Base-by-base conservation (phyloP, 2,888 invertebrate genomes). In the Corythucha ciliata region DNA sequence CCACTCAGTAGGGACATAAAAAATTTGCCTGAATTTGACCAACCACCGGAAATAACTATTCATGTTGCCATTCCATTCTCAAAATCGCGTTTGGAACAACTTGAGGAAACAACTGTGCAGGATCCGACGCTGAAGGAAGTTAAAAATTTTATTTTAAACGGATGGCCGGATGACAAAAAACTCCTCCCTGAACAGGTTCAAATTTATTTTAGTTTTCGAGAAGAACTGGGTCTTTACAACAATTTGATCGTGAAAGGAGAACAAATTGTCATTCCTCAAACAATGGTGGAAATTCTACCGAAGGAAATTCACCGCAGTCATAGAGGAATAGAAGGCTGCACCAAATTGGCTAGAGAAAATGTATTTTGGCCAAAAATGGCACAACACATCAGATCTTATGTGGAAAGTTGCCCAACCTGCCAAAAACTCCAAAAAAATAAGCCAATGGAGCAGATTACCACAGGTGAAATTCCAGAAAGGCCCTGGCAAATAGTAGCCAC, bases 321-420 rank as follows among this genome's bases (percentile, higher is more conserved):
- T 24, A 40, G 29, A 27, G 49, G 49, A 27, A 27, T 49, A 8
- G 40, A 49, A 20, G 32, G 49, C 3, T 40, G 40, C 22, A n/a
- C 24, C 6, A 49, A 49, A 20, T 40, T 49, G 10, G 49, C 49
- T 10, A 49, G 22, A 41, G 49, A 40, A 18, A 12, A 5, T 10
- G 41, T 49, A 18, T 49, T 49, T 29, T 49, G 49, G 49, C 49
- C 49, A 2, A 40, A 27, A 14, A 49, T 49, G 32, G 8, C 14
- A 12, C 16, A 27, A 10, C 21, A 29, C 21, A 41, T 49, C 7
- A 49, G 18, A 12, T 12, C 18, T n/a, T 49, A 16, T 29, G 29
- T 41, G n/a, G 10, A n/a, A 22, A 27, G 27, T 20, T 49, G 49
- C 29, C 16, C 25, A 18, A 40, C 21, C 22, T 49, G 49, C 21